phyloP scores from a whole-genome alignment of 2,888 invertebrate genomes.

The Ichneumon xanthorius region DNA sequence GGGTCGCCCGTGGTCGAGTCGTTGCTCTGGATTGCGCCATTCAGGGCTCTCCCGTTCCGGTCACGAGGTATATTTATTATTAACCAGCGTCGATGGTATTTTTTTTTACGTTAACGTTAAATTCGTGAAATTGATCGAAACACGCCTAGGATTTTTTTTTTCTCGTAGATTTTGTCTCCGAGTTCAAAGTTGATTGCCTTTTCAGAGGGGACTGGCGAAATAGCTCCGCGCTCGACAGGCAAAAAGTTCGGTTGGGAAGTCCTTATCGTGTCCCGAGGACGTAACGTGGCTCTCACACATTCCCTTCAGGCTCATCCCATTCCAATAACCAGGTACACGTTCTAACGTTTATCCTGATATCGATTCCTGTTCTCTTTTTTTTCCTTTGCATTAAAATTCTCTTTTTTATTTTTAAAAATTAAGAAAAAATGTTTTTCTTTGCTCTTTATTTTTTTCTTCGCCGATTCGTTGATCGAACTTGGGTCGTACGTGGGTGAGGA shows the following conservation, averaged over 20 bases:
- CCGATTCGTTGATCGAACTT: neutral
- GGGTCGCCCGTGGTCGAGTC: slow-evolving; percentile 85
- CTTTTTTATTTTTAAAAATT: neutral
- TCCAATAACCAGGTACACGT: slow-evolving; percentile 89
- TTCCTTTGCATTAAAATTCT: neutral
- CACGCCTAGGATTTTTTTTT: neutral
- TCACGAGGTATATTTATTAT: slow-evolving; percentile 87
- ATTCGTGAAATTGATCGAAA: neutral
- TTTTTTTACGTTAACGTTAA: neutral
- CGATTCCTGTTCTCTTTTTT: slow-evolving; percentile 6
- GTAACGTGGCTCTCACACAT: slow-evolving; percentile 88
- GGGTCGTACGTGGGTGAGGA: neutral
- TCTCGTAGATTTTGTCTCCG: neutral
- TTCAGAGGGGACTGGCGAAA: slow-evolving; percentile 90
- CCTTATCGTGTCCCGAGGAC: slow-evolving; percentile 82
- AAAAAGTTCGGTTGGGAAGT: slow-evolving; percentile 85
- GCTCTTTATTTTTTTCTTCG: neutral
- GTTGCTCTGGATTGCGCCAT: slow-evolving; percentile 89
- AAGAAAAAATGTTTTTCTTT: neutral
- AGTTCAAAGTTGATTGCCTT: slow-evolving; percentile 69
- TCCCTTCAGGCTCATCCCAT: slow-evolving; percentile 91
- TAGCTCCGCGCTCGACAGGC: slow-evolving; percentile 86
- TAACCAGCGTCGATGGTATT: neutral
- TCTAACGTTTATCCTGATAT: slow-evolving; percentile 19
- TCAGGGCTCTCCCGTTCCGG: slow-evolving; percentile 89